A percentile compares a stretch with the other conserved stretches of the same genome.
These are phyloP conservation scores for Chaetodon trifasciatus DNA, from an alignment of 2,797 vertebrate species.

Conservation along the genomic window DNA sequence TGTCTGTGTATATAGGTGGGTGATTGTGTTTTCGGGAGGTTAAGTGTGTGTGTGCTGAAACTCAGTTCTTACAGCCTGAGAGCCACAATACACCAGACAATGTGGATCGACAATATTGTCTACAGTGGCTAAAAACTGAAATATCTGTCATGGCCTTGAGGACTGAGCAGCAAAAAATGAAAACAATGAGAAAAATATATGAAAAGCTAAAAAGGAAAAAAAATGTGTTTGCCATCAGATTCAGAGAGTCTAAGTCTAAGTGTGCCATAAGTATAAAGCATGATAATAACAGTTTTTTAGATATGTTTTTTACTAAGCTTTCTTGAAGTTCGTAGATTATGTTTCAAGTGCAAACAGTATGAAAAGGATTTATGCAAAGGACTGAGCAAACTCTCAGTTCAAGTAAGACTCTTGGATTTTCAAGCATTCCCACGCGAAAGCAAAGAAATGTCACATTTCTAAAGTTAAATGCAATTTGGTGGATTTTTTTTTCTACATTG, in stretches of 20 bases:
- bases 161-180: constrained; percentile 20
- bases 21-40: constrained; percentile 37
- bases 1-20: constrained; percentile 37
- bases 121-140: neutral
- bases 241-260: constrained; percentile 2
- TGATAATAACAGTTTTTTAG: neutral
- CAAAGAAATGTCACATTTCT: constrained; percentile 13
- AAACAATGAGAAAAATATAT: constrained; percentile 9
- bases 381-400: neutral
- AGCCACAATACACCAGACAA: constrained; percentile 20
- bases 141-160: neutral
- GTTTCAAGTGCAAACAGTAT: neutral
- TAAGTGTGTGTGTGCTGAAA: constrained; percentile 3
- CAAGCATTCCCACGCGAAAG: neutral
- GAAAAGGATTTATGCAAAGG: neutral
- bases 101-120: neutral
- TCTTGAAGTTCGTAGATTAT: constrained; percentile 11
- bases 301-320: neutral
- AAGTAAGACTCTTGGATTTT: neutral
- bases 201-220: neutral
- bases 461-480: neutral
- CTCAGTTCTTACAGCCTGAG: neutral
- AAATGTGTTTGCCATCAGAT: neutral
- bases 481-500: constrained; percentile 1
- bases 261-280: neutral